Conservation (phyloP, 2,888 invertebrate species). For the Perizoma flavofasciatum region DNA sequence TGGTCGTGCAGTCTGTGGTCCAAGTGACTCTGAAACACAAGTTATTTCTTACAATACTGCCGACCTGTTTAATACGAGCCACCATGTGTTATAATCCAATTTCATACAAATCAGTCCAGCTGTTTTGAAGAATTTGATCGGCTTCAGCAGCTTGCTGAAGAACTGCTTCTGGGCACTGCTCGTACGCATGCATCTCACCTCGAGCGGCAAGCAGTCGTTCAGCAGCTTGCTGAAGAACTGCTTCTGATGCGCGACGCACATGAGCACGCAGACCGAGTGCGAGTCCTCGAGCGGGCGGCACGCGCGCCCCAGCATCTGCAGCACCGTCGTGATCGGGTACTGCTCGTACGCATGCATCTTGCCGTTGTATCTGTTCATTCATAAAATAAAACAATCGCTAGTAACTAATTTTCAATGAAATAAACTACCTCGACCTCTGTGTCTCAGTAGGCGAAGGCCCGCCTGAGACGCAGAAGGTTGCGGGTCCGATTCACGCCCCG, state of each 20-base stretch:
- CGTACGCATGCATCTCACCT: conserved; percentile 92
- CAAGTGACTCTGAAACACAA: conserved; percentile 89
- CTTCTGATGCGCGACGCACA: conserved; percentile 99
- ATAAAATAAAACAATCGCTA: no score
- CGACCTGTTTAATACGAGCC: no score
- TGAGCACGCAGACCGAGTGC: conserved; percentile 96
- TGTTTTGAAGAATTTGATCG: no score
- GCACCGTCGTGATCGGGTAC: conserved; percentile 97
- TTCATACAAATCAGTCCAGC: no score
- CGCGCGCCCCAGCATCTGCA: conserved; percentile 99
- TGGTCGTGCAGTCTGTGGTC: conserved; percentile 99
- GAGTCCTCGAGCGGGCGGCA: conserved; percentile 96
- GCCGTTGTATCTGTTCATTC: conserved; percentile 79
- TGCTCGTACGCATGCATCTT: conserved; percentile 95
- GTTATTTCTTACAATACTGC: background rate
- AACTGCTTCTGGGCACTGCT: conserved; percentile 99
- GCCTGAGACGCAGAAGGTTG: no score
- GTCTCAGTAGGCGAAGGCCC: no score
- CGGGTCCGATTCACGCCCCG: no score
- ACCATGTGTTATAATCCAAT: no score
- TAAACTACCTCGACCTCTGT: no score
- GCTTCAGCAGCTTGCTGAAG: conserved; percentile 98
- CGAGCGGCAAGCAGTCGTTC: conserved; percentile 97
- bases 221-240: conserved; percentile 99
- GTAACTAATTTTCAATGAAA: no score